A percentile compares a stretch with the other conserved stretches of the same genome.
These are phyloP conservation scores for Apamea sordens DNA, from an alignment of 2,888 invertebrate species.

Conservation along the genomic window DNA sequence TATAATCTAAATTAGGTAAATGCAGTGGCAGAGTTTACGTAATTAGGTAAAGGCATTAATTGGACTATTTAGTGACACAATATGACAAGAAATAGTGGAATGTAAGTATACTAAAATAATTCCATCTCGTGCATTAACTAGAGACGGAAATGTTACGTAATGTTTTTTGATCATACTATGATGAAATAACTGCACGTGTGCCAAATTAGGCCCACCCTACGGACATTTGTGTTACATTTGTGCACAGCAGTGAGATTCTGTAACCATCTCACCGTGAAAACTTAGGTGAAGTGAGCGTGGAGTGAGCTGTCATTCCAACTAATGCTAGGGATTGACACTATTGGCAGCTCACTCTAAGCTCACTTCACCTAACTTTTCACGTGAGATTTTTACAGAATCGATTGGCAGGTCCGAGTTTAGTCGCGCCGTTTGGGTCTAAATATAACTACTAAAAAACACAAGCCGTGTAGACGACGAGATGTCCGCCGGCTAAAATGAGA, in stretches of 20 bases:
- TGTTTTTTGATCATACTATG: too few relatives aligned
- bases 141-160: not conserved
- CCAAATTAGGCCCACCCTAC: not conserved
- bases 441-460: not conserved
- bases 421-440: not conserved
- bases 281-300: too few relatives aligned
- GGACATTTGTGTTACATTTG: not conserved
- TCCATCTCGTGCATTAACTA: not conserved
- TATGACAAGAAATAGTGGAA: not conserved
- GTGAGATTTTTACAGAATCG: too few relatives aligned
- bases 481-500: not conserved
- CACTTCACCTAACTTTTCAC: too few relatives aligned
- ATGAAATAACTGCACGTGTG: conserved; percentile 12
- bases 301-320: too few relatives aligned
- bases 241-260: not conserved
- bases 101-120: not conserved
- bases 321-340: too few relatives aligned
- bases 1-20: not conserved
- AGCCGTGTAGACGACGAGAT: not conserved
- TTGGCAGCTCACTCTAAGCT: too few relatives aligned
- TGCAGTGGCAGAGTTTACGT: not conserved
- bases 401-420: not conserved
- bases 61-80: conserved; percentile 3
- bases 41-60: not conserved
- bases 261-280: too few relatives aligned